Evolutionary conservation across 1,140 invertebrate genomes (phyloP), one percentile per base, ranked within the genome.

Genomic region (Psix sp.): DNA sequence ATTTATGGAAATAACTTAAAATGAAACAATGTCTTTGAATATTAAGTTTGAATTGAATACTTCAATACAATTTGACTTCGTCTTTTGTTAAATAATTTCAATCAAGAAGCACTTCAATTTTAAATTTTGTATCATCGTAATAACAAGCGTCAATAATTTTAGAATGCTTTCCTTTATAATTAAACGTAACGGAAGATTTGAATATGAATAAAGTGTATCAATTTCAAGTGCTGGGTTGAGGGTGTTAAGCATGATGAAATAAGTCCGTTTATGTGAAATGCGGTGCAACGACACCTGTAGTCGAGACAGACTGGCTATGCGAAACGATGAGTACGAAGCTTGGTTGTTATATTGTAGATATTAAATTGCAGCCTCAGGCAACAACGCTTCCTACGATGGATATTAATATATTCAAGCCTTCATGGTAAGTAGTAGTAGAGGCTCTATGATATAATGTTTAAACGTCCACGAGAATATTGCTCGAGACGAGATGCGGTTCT

Each of bases 321-420:
- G n/a, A n/a, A 17, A 31, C 35, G 5, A 46, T 21, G 39, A 54
- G 74, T 43, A 42, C 33, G 54, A 45, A 46, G 66, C 57, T 59
- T 24, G 67, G 38, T 73, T 75, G 73, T 82, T 75, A 72, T 82
- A 80, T 77, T 77, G 75, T 78, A 67, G 80, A 79, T 82, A 81
- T 82, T 81, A 81, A 81, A 80, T 82, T 80, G 79, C 76, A 78
- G 71, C 70, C 68, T 62, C 63, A 24, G 73, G 65, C 56, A 45
- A 33, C 46, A 62, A 48, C 65, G 63, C 68, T 51, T 62, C 65
- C 66, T 63, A 39, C 43, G 49, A 57, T 62, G 72, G 80, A 80
- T 81, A 82, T 82, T 81, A 80, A 81, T 74, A 57, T 67, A 82
- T 82, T 80, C 77, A 74, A 78, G 81, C 67, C 63, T 43, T 56